Percentiles rank a stretch among this genome's conserved stretches.
These are phyloP conservation scores for Halictus rubicundus DNA, from an alignment of 1,140 invertebrate genomes.

Conservation along the genomic window DNA sequence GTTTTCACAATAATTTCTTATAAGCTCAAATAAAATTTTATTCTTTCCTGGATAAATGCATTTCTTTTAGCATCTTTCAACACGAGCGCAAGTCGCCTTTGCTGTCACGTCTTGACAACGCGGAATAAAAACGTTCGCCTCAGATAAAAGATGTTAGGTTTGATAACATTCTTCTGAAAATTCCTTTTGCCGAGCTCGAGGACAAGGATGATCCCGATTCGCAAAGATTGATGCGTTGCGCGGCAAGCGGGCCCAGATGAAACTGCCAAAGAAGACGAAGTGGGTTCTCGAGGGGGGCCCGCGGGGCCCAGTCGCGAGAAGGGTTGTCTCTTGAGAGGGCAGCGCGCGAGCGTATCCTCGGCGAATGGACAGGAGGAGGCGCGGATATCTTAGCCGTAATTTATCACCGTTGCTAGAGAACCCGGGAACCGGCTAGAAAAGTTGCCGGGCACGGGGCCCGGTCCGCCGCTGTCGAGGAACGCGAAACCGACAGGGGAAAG, in stretches of 20 bases:
- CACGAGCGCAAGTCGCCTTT: too few relatives aligned
- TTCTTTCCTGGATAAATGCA: too few relatives aligned
- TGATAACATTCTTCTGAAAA: too few relatives aligned
- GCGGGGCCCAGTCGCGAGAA: conserved; percentile 30
- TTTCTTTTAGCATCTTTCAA: too few relatives aligned
- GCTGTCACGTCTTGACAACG: too few relatives aligned
- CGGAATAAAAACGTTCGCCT: too few relatives aligned
- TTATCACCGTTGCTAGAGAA: conserved; percentile 70
- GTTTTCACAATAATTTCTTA: too few relatives aligned
- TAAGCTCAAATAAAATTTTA: too few relatives aligned
- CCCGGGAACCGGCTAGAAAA: conserved; percentile 56
- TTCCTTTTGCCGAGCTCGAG: too few relatives aligned
- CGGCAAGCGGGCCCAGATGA: conserved; percentile 46
- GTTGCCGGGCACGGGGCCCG: conserved; percentile 52
- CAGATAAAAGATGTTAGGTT: too few relatives aligned
- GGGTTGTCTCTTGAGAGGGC: conserved; percentile 64
- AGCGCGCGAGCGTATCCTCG: conserved; percentile 60
- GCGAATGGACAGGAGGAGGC: conserved; percentile 74
- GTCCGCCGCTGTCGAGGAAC: conserved; percentile 43
- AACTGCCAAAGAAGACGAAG: conserved; percentile 59
- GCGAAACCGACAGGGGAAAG: conserved; percentile 63
- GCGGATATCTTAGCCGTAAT: conserved; percentile 75
- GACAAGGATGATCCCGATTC: conserved; percentile 34
- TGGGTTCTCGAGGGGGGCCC: conserved; percentile 39
- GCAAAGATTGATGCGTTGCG: conserved; percentile 59